Evolutionary conservation across 2,888 invertebrate species (phyloP), one percentile per base, ranked within the genome.

Genomic region (Xestia sexstrigata): DNA sequence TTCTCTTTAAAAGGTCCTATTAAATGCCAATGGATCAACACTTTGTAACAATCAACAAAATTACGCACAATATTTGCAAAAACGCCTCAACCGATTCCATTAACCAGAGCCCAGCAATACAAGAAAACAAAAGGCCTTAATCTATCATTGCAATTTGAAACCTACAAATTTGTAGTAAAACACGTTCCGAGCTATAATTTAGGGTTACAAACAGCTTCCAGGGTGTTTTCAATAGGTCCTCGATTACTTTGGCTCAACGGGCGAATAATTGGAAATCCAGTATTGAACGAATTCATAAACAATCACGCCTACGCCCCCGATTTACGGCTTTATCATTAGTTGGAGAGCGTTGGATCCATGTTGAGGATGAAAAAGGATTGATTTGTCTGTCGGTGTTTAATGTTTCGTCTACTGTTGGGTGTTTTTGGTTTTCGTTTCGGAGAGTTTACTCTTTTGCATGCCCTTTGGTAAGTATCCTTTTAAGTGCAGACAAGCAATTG

Each of bases 251-350:
- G 69, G 69, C 77, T 73, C 74, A 79, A 83, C 85, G 74, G 76
- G 79, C 82, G 66, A 82, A 89, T 87, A 85, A 84, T 86, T 81
- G 84, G 78, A 82, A 83, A 84, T 62, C 70, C 78, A 82, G 78
- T 81, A 85, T 89, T 88, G 88, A 89, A 89, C 87, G 81, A 89
- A 89, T 91, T 88, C 89, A 92, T 92, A 92, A 93, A 93, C 92
- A 93, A 93, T 90, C 85, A 85, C 90, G 90, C 93, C 93, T 88
- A 92, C 92, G 89, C 88, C 73, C 70, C 72, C 70, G 67, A 78
- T 89, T 89, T 90, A 91, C 88, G 86, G 88, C 90, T 91, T 93
- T 93, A 93, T 93, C 92, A 91, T 93, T 92, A 92, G 89, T 87
- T 84, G 85, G 83, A 88, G 89, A 89, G 91, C 91, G 88, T 91